Percentiles rank a stretch among this genome's conserved stretches.
These are phyloP conservation scores for Micromys minutus DNA, from an alignment of 2,113 vertebrate species.

Conservation along the genomic window DNA sequence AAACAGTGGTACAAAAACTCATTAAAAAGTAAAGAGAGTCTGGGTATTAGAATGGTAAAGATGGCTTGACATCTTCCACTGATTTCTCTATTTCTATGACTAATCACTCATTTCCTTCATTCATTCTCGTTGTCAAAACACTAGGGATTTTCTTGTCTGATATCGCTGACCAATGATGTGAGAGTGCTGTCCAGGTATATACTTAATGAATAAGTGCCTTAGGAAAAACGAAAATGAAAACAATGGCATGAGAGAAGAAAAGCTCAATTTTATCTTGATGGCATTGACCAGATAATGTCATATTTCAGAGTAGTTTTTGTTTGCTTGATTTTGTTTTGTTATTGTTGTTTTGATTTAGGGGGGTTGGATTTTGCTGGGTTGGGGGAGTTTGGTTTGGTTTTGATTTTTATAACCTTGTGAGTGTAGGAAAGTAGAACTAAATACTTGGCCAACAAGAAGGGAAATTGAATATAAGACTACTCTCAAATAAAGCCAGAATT, in stretches of 20 bases:
- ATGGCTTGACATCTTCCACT: background rate
- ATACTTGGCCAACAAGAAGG: background rate
- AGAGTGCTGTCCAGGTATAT: background rate
- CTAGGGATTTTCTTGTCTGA: conserved; percentile 15
- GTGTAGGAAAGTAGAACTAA: background rate
- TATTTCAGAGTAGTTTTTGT: background rate
- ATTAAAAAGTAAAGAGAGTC: background rate
- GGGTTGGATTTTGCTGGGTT: background rate
- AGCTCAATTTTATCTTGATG: conserved; percentile 6
- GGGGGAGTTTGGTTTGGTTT: background rate
- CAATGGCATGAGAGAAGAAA: background rate
- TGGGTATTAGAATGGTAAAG: background rate
- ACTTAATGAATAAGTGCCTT: background rate
- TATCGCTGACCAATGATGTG: conserved; percentile 5
- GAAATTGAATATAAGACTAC: background rate
- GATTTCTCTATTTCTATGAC: background rate
- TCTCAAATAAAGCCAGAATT: conserved; percentile 21
- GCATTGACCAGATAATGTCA: background rate
- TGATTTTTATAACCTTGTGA: background rate
- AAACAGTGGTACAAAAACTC: background rate
- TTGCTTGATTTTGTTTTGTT: no score
- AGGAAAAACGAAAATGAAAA: background rate
- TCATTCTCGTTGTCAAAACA: background rate
- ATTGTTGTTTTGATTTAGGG: background rate
- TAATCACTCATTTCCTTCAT: background rate